These are phyloP conservation scores for Cosmia pyralina DNA, from an alignment of 2,888 invertebrate species.

Conservation along the genomic window DNA sequence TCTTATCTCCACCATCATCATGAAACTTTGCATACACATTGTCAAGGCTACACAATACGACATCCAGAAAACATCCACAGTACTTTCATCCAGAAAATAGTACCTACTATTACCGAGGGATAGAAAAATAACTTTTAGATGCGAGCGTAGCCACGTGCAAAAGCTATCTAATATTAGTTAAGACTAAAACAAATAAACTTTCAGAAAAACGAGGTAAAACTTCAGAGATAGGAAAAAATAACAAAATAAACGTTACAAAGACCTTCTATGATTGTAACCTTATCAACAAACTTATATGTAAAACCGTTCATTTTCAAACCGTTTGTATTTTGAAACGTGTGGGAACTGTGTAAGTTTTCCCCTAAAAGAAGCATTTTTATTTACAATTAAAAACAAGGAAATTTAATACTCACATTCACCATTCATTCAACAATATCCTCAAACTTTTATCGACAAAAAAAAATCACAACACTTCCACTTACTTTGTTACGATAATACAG, in stretches of 20 bases:
- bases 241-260: background rate
- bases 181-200: background rate
- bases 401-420: conserved; percentile 53
- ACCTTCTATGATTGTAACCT: background rate
- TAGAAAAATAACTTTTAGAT: no score
- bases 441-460: conserved; percentile 47
- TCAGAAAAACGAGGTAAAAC: background rate
- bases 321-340: background rate
- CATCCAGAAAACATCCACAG: no score
- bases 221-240: background rate
- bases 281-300: no score
- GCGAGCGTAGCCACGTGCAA: no score
- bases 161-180: no score
- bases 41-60: no score
- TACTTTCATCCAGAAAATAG: no score
- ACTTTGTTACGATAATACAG: conserved; percentile 52
- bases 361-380: no score
- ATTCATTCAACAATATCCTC: conserved; percentile 54
- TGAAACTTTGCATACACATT: no score
- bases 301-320: no score
- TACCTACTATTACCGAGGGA: no score
- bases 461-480: conserved; percentile 65
- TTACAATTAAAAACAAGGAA: conserved; percentile 19
- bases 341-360: background rate
- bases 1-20: no score